Evolutionary conservation across 2,888 invertebrate species (phyloP).

Genomic region (Drosophila cracens): DNA sequence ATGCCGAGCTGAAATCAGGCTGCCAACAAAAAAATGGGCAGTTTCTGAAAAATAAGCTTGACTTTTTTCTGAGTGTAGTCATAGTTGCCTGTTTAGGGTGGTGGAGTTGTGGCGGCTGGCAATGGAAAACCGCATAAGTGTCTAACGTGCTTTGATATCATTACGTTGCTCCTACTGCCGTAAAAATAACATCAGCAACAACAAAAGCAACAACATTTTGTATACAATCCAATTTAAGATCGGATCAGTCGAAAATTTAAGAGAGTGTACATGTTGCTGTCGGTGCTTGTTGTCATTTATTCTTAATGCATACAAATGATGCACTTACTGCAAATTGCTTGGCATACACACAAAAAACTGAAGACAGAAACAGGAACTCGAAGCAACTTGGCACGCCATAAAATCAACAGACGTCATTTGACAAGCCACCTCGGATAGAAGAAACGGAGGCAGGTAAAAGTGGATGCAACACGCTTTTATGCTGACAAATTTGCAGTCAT

Average conservation of each 20-base stretch:
- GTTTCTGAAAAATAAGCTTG: neutral
- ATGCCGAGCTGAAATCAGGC: neutral
- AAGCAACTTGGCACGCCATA: conserved; percentile 55
- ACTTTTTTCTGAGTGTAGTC: conserved; percentile 1
- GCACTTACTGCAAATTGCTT: conserved; percentile 73
- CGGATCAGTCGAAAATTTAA: conserved; percentile 26
- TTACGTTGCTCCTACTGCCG: conserved; percentile 16
- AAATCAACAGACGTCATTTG: conserved; percentile 74
- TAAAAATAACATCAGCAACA: conserved; percentile 17
- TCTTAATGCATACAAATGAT: conserved; percentile 75
- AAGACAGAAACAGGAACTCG: conserved; percentile 9
- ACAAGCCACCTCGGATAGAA: conserved; percentile 22
- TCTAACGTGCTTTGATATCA: conserved; percentile 46
- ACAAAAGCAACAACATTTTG: conserved; percentile 5
- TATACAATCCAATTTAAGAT: conserved; percentile 42
- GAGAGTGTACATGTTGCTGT: conserved; percentile 20
- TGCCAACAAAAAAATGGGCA: neutral
- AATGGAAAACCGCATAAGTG: conserved; percentile 59
- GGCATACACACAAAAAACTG: conserved; percentile 29
- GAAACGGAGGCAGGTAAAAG: conserved; percentile 1
- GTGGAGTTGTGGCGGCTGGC: conserved; percentile 19
- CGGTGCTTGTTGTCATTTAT: conserved; percentile 35
- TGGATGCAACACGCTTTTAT: conserved; percentile 5
- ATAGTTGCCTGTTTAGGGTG: conserved; percentile 28
- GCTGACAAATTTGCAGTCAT: conserved; percentile 56